Base-by-base conservation (phyloP, 2,888 invertebrate genomes). In the Drepanosiphum platanoidis region DNA sequence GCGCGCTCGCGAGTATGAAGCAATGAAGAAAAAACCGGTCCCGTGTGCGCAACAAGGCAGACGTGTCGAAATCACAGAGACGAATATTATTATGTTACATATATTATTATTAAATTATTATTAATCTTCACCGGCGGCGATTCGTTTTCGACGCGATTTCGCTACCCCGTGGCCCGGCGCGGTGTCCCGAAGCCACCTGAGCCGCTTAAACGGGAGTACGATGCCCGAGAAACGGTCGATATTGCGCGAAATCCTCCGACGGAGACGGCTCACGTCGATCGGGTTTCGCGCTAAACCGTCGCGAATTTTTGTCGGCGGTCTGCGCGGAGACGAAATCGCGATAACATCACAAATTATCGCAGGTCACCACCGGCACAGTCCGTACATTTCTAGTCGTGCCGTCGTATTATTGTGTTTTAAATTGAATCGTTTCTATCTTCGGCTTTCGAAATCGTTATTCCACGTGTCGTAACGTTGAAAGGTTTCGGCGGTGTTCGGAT, bases 21-120 rank as follows among this genome's bases (percentile, higher is more conserved):
- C 52, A 83, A 83, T 64, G 42, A n/a, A 34, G 46, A 83, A 83
- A 74, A 61, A 83, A 83, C 82, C 82, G 82, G 82, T 83, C 82
- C 42, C 18, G 42, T 46, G 36, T 70, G 58, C 80, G 82, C 81
- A 71, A 61, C 72, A 61, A 30, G n/a, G 32, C 58, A 32, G 39
- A 83, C 64, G 82, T 83, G 82, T 83, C 82, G 82, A 83, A 83
- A 83, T 83, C 46, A 74, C 27, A 34, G n/a, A 22, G n/a, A 61
- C n/a, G 42, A 82, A 82, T n/a, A n/a, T n/a, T n/a, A n/a, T n/a
- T n/a, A n/a, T n/a, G n/a, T n/a, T n/a, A n/a, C n/a, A n/a, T n/a
- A n/a, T n/a, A n/a, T n/a, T n/a, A n/a, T n/a, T n/a, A n/a, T n/a
- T n/a, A n/a, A n/a, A n/a, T n/a, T n/a, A n/a, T n/a, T n/a, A n/a